Conservation (phyloP, 2,113 vertebrate genomes). For the Semnopithecus entellus region DNA sequence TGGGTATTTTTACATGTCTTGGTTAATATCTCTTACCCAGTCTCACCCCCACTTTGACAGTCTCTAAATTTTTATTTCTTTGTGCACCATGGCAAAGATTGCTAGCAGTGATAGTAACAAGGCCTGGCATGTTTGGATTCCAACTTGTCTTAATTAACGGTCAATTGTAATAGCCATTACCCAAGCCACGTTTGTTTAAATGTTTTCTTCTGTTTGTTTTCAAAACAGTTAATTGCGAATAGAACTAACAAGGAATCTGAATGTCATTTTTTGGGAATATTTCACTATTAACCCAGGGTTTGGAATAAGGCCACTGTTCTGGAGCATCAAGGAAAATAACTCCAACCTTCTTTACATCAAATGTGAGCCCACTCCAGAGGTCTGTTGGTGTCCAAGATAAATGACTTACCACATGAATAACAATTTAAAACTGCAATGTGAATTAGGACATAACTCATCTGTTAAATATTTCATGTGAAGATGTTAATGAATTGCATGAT, state of each 20-base stretch:
- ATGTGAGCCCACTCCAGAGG: not conserved
- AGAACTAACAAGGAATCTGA: conserved; percentile 63
- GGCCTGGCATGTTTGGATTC: conserved; percentile 52
- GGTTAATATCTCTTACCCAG: not conserved
- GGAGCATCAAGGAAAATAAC: conserved; percentile 27
- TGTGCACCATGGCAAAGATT: not conserved
- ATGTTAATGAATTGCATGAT: conserved; percentile 77
- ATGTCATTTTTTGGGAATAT: conserved; percentile 38
- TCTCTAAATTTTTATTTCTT: not conserved
- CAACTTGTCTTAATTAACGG: conserved; percentile 62
- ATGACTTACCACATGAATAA: conserved; percentile 75
- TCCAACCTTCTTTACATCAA: conserved; percentile 51
- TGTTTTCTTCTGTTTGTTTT: conserved; percentile 72
- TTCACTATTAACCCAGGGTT: not conserved
- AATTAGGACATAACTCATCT: conserved; percentile 76
- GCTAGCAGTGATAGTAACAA: conserved; percentile 17
- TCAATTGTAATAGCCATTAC: conserved; percentile 47
- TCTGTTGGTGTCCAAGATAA: conserved; percentile 46
- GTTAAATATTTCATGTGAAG: conserved; percentile 78
- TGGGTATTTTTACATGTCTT: not conserved
- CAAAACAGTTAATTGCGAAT: conserved; percentile 64
- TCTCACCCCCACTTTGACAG: not conserved
- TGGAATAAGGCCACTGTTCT: conserved; percentile 29
- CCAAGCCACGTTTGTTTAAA: conserved; percentile 73
- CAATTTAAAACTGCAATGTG: conserved; percentile 63